A percentile compares a stretch with the other conserved stretches of the same genome.
Evolutionary conservation across 2,113 vertebrate species (phyloP).

Genomic region (Bettongia penicillata): DNA sequence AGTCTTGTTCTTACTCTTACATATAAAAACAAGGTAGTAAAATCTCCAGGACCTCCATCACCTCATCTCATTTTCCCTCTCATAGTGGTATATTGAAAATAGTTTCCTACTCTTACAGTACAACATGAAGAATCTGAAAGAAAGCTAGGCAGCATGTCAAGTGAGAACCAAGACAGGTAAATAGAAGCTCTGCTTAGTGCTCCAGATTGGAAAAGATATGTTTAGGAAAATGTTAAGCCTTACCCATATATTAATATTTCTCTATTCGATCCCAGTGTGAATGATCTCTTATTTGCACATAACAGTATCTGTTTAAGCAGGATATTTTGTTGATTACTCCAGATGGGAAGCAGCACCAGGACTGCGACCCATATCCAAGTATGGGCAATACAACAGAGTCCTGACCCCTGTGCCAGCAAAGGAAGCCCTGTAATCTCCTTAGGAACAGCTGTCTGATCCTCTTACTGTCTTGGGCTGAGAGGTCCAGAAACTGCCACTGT

Average conservation of each 20-base stretch:
- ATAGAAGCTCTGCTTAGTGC: neutral
- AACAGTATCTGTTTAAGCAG: neutral
- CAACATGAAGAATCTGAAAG: neutral
- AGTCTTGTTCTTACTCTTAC: neutral
- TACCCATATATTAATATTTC: slow-evolving; percentile 8
- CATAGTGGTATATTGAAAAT: neutral
- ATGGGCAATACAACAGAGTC: too few species aligned
- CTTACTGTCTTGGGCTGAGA: too few species aligned
- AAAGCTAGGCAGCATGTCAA: neutral
- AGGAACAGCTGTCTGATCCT: too few species aligned
- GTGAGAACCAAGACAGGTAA: neutral
- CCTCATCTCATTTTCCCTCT: neutral
- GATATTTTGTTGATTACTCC: slow-evolving; percentile 35
- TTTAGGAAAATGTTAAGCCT: neutral
- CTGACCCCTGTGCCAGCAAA: too few species aligned
- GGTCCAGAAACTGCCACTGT: too few species aligned
- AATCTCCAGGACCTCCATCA: neutral
- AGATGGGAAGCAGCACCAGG: neutral
- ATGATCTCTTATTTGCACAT: neutral
- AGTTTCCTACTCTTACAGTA: neutral
- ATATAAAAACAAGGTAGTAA: neutral
- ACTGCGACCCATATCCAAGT: too few species aligned
- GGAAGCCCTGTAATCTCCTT: too few species aligned
- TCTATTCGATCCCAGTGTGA: neutral
- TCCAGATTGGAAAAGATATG: neutral